Conservation (phyloP, 2,888 invertebrate genomes). For the Eulithis prunata region DNA sequence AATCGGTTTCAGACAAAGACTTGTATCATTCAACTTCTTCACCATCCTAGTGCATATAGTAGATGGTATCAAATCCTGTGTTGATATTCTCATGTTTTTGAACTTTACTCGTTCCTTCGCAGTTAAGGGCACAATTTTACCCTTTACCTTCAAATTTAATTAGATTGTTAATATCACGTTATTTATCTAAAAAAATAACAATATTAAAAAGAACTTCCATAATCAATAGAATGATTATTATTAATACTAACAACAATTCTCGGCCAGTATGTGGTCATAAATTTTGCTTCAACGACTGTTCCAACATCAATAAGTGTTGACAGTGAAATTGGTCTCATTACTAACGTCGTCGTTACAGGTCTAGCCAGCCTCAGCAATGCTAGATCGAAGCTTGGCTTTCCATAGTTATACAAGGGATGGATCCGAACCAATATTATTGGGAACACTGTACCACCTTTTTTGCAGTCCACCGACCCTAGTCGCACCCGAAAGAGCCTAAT, state of each 20-base stretch:
- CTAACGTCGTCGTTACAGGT: slow-evolving; percentile 45
- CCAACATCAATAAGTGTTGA: slow-evolving; percentile 47
- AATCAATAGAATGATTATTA: background rate
- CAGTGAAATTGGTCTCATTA: slow-evolving; percentile 58
- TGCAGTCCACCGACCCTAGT: slow-evolving; percentile 70
- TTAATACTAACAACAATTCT: slow-evolving; percentile 64
- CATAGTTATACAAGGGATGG: slow-evolving; percentile 59
- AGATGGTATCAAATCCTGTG: slow-evolving; percentile 60
- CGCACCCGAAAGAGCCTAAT: slow-evolving; percentile 65
- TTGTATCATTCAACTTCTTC: slow-evolving; percentile 47
- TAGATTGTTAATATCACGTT: background rate
- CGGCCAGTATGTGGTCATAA: slow-evolving; percentile 71
- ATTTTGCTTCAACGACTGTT: slow-evolving; percentile 60
- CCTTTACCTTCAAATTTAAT: slow-evolving; percentile 54
- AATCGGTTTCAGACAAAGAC: slow-evolving; percentile 65
- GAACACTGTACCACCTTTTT: slow-evolving; percentile 60
- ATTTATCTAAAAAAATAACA: too few species aligned
- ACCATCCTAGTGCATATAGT: slow-evolving; percentile 51
- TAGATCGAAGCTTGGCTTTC: slow-evolving; percentile 61
- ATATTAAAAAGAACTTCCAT: background rate
- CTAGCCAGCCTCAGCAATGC: slow-evolving; percentile 58
- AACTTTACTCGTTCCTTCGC: slow-evolving; percentile 65
- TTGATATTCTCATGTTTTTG: slow-evolving; percentile 68
- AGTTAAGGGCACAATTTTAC: slow-evolving; percentile 51
- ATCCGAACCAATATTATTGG: slow-evolving; percentile 60